phyloP scores from a whole-genome alignment of 2,113 vertebrate species.

The Cacatua alba region DNA sequence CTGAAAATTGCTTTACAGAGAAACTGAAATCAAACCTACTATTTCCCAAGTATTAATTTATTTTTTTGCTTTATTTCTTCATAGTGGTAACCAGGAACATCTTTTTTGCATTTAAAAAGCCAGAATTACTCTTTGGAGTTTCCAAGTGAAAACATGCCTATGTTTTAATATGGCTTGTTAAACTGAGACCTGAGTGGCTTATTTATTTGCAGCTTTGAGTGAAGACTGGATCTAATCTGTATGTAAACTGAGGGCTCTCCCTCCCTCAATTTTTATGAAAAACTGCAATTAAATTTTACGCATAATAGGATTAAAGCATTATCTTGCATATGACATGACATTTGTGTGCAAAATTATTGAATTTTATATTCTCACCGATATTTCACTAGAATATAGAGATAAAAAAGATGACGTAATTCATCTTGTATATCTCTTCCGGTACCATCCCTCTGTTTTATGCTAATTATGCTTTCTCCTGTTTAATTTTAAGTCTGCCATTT shows the following conservation, averaged over 20 bases:
- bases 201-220: conserved; percentile 57
- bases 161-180: conserved; percentile 49
- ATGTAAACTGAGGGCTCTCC: conserved; percentile 35
- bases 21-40: conserved; percentile 32
- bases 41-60: conserved; percentile 26
- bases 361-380: conserved; percentile 27
- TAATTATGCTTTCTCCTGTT: neutral
- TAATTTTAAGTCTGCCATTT: neutral
- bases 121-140: conserved; percentile 1
- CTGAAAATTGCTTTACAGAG: conserved; percentile 43
- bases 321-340: conserved; percentile 13
- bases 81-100: neutral
- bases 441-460: neutral
- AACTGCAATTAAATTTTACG: conserved; percentile 49
- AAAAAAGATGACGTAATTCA: conserved; percentile 24
- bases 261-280: conserved; percentile 37
- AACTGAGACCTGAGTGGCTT: conserved; percentile 45
- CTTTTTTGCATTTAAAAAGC: conserved; percentile 38
- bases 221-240: conserved; percentile 53
- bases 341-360: conserved; percentile 37
- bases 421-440: neutral
- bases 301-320: conserved; percentile 48
- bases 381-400: conserved; percentile 37
- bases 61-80: conserved; percentile 14
- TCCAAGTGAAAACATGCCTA: conserved; percentile 39